phyloP scores from a whole-genome alignment of 1,140 invertebrate species.

The Anastatus disparis region DNA sequence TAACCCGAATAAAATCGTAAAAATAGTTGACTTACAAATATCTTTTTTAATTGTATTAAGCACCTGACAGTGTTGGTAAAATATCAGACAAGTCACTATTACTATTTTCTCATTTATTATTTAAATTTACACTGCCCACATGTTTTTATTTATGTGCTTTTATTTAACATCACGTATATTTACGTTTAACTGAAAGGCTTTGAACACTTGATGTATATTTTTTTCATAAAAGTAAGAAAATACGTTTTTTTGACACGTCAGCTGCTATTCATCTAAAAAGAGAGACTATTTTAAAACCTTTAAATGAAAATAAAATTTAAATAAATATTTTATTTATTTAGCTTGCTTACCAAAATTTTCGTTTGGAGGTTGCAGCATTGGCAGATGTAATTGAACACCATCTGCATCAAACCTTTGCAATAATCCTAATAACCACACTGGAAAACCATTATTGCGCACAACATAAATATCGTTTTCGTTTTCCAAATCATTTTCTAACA shows the following conservation, averaged over 20 bases:
- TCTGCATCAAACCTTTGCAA: conserved; percentile 48
- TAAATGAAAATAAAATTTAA: too few species aligned
- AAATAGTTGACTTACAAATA: not conserved
- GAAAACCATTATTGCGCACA: conserved; percentile 56
- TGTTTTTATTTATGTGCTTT: too few species aligned
- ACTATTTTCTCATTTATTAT: too few species aligned
- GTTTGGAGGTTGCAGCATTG: conserved; percentile 49
- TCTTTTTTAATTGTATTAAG: not conserved
- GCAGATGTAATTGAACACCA: conserved; percentile 31
- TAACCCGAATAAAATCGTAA: not conserved
- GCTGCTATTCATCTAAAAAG: conserved; percentile 13
- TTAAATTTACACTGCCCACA: too few species aligned
- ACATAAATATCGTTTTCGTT: conserved; percentile 61
- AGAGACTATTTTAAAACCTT: not conserved
- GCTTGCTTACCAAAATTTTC: conserved; percentile 57
- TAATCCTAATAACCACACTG: conserved; percentile 55
- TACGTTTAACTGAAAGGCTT: not conserved
- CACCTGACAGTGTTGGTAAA: not conserved
- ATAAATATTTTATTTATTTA: too few species aligned
- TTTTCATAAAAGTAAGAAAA: not conserved
- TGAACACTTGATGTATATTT: too few species aligned
- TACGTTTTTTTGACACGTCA: too few species aligned
- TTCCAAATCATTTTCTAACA: conserved; percentile 55
- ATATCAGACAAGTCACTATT: conserved; percentile 17
- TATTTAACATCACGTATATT: too few species aligned